Evolutionary conservation across 2,113 vertebrate genomes (phyloP), one percentile per base, ranked within the genome.

Genomic region (Poecilia latipinna): DNA sequence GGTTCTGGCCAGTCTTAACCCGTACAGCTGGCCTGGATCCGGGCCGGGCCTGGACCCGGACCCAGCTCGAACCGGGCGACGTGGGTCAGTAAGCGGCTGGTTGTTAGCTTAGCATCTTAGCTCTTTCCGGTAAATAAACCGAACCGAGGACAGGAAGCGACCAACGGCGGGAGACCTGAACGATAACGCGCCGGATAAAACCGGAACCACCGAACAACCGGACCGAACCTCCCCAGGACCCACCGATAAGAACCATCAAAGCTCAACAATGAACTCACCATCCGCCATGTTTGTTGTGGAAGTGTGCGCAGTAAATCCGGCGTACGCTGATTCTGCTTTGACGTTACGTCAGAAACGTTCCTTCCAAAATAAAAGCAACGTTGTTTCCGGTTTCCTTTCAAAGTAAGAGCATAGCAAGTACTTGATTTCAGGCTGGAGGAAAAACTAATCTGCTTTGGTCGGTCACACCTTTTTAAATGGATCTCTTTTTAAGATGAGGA

Each of bases 231-330:
- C 7, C 1, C 26, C 1, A 0, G 29, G 65, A 39, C 70, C 31
- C 0, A 0, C 6, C 0, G 4, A 24, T 67, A 69, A 35, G 7
- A 3, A 3, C 0, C 13, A 65, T 12, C 39, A 75, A 65, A 32
- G 32, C 2, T 61, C 2, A 69, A 87, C 83, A 83, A 69, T 83
- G 7, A 22, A 92, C 95, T 90, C 42, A 95, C 95, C 95, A 78
- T 95, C 95, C 75, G 95, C 93, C 95, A 95, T 95, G 89, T 95
- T 95, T 95, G 94, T 95, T 95, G 89, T 94, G 89, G 79, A 77
- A 80, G 60, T 78, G 75, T 82, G 88, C 90, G 90, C 68, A 66
- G 54, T 32, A 61, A 8, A 4, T 69, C 68, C 8, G 15, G 4
- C 39, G 69, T 54, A 81, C 66, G 77, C 57, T n/a, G 3, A 37